Base-by-base conservation (phyloP, 2,113 vertebrate species). In the Menidia beryllina region DNA sequence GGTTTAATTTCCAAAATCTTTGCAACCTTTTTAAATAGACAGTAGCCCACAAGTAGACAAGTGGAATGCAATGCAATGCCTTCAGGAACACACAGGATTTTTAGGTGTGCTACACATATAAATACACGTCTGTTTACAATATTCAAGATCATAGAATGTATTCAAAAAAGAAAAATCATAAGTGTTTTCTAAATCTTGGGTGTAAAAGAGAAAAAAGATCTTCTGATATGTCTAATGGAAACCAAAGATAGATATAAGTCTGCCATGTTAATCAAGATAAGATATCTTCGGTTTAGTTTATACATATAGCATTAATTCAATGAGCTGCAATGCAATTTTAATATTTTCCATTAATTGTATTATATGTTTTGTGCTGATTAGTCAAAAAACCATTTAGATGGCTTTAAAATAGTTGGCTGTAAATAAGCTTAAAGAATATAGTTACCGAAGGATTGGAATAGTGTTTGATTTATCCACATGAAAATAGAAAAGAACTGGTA, bases 1-100 rank as follows among this genome's bases (percentile, higher is more conserved):
- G 12, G 19, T 55, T 38, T 10, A 24, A 45, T 71, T 14, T 48
- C 57, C 51, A 24, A 50, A 39, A 41, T 64, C 36, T 19, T 23
- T 56, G 38, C 23, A 51, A 52, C 20, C 8, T 23, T 27, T 24
- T 65, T 17, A n/a, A 45, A n/a, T 57, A 23, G 19, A 24, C 27
- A 63, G 52, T 19, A 45, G 15, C 39, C 13, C 7, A 45, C 0
- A n/a, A 19, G 13, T 19, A 45, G 15, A 45, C 15, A 11, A 45
- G 17, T 45, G n/a, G n/a, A n/a, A n/a, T n/a, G n/a, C n/a, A n/a
- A n/a, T n/a, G n/a, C n/a, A 45, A 8, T 34, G 7, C 30, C 30
- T 45, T 15, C 17, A n/a, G 39, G 39, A 19, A 34, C 30, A 34
- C 30, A 34, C 2, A 10, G 5, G 30, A 5, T n/a, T n/a, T n/a